Base-by-base conservation (phyloP, 2,113 vertebrate genomes). In the Chaenocephalus aceratus region DNA sequence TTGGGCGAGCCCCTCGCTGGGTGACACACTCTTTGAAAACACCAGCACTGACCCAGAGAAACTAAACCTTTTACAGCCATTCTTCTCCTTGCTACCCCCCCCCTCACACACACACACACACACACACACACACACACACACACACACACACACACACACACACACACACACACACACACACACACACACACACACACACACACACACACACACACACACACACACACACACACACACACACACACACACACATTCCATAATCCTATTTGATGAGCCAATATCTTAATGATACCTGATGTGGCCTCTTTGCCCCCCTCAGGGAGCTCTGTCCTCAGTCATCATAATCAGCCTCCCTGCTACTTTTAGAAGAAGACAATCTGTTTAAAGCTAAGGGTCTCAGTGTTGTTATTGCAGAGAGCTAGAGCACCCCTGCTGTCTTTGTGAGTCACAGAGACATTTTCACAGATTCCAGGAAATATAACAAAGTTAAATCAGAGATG, bases 191-290 rank as follows among this genome's bases (percentile, higher is more conserved):
- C 21, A 21, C 21, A 21, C 21, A 21, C 21, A 21, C 21, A 21
- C 21, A 21, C 21, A 21, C 21, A 21, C 21, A 21, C 21, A 21
- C 21, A 21, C 21, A n/a, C 21, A 21, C 21, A 21, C 21, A 21
- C 21, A 21, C 21, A 21, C 21, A 21, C 21, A 21, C 21, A 21
- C 21, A 21, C 21, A 21, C 59, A 57, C 80, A 53, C 61, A 53
- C 72, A 49, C 66, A 63, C 10, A 65, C 70, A 56, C 73, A 60
- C 34, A 41, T 65, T 65, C 65, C 82, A 77, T 94, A 95, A 94
- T 93, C 91, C 90, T 74, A 94, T 95, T 94, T 93, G 88, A 94
- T 90, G 88, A 94, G 89, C 79, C 94, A 95, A 95, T 94, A 94
- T 92, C 93, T 86, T 95, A 94, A 95, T 93, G 92, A 94, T 82